Conservation (phyloP, 2,888 invertebrate genomes). For the Metalampra italica region DNA sequence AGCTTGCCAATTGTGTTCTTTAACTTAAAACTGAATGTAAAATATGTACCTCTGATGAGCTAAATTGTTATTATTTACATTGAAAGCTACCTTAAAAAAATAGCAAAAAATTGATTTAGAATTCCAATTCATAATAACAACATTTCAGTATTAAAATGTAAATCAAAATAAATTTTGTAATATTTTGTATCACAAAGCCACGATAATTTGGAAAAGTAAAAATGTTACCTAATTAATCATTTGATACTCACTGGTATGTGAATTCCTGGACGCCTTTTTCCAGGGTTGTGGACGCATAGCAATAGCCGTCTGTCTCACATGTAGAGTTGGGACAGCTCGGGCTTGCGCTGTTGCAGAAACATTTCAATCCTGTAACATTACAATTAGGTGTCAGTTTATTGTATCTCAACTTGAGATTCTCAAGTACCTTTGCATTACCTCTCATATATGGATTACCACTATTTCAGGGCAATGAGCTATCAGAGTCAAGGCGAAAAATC, state of each 20-base stretch:
- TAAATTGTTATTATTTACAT: background rate
- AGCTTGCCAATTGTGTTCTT: conserved; percentile 49
- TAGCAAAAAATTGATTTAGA: too few relatives aligned
- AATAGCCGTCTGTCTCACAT: conserved; percentile 93
- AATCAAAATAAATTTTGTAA: background rate
- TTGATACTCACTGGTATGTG: conserved; percentile 86
- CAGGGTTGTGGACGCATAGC: conserved; percentile 87
- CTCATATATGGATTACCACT: too few relatives aligned
- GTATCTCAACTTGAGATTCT: too few relatives aligned
- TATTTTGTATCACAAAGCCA: background rate
- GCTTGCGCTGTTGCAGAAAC: conserved; percentile 91
- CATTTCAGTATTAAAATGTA: too few relatives aligned
- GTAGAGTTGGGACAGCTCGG: conserved; percentile 86
- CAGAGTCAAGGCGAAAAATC: too few relatives aligned
- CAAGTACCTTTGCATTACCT: too few relatives aligned
- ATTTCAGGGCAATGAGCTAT: too few relatives aligned
- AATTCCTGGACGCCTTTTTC: conserved; percentile 80
- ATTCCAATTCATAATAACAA: too few relatives aligned
- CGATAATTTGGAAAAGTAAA: background rate
- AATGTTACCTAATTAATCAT: background rate
- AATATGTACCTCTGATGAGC: conserved; percentile 13
- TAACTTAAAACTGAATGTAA: conserved; percentile 8
- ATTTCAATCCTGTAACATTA: conserved; percentile 82
- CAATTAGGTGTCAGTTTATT: background rate
- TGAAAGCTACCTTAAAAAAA: background rate